Evolutionary conservation across 2,797 vertebrate species (phyloP).

Genomic region (Xiphorhynchus erythropygius): DNA sequence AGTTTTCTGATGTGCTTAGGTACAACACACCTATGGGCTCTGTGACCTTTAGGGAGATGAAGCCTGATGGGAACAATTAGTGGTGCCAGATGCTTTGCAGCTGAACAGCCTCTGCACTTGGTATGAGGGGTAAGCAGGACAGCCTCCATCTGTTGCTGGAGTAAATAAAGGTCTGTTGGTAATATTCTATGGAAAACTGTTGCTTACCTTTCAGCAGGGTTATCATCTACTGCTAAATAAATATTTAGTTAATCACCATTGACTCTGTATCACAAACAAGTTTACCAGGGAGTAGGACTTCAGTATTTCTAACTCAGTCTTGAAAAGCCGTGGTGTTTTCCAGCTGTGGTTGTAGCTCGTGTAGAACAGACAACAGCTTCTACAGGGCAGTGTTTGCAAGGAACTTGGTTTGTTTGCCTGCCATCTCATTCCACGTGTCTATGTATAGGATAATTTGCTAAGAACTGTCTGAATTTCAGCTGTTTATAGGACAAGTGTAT

Average conservation of each 20-base stretch:
- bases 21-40: accelerated
- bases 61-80: neutral
- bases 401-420: neutral
- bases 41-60: neutral
- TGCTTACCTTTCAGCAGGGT: neutral
- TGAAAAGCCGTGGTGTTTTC: neutral
- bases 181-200: neutral
- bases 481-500: neutral
- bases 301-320: neutral
- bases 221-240: neutral
- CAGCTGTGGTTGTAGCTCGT: neutral
- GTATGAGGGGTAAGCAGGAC: neutral
- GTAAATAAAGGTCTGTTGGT: neutral
- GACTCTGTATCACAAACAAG: neutral
- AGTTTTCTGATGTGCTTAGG: neutral
- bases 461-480: neutral
- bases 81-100: neutral
- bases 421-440: neutral
- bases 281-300: neutral
- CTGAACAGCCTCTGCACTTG: neutral
- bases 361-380: neutral
- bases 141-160: neutral
- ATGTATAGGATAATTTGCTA: neutral
- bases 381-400: neutral
- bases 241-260: neutral